Evolutionary conservation across 2,888 invertebrate species (phyloP).

Genomic region (Oxytorus armatus): DNA sequence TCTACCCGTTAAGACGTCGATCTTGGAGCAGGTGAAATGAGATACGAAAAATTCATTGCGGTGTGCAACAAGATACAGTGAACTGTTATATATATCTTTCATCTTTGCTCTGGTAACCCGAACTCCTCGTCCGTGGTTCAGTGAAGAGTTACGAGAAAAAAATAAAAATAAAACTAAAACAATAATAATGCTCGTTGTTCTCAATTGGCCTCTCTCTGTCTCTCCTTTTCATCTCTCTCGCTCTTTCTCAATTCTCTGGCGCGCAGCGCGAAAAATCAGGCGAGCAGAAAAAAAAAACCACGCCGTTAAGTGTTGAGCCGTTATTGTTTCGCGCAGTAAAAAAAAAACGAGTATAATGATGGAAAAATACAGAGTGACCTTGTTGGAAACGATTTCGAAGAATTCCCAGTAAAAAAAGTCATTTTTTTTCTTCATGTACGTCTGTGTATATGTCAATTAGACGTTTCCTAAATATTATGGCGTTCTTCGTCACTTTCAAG

Average conservation of each 20-base stretch:
- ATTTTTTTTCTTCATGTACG: neutral
- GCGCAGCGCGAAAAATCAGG: slow-evolving; percentile 2
- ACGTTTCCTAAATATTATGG: slow-evolving; percentile 25
- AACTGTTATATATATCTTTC: neutral
- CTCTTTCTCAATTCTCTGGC: neutral
- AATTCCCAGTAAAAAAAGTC: neutral
- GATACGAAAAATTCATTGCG: slow-evolving; percentile 55
- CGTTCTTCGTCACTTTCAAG: slow-evolving; percentile 28
- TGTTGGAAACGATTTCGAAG: slow-evolving; percentile 15
- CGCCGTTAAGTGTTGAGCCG: neutral
- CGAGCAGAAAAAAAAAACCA: neutral
- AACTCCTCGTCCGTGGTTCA: slow-evolving; percentile 49
- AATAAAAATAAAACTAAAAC: slow-evolving; percentile 9
- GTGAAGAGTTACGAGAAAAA: slow-evolving; percentile 27
- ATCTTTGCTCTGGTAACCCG: slow-evolving; percentile 50
- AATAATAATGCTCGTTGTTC: slow-evolving; percentile 20
- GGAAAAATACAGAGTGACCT: slow-evolving; percentile 17
- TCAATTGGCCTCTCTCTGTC: slow-evolving; percentile 9
- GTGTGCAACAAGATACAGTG: slow-evolving; percentile 26
- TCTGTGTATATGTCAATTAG: slow-evolving; percentile 11
- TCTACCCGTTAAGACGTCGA: slow-evolving; percentile 16
- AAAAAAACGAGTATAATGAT: slow-evolving; percentile 34
- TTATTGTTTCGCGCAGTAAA: slow-evolving; percentile 34
- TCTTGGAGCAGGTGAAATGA: slow-evolving; percentile 53
- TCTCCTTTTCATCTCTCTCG: neutral